These are phyloP conservation scores for Brassicogethes aeneus DNA, from an alignment of 2,888 invertebrate species.

Conservation along the genomic window DNA sequence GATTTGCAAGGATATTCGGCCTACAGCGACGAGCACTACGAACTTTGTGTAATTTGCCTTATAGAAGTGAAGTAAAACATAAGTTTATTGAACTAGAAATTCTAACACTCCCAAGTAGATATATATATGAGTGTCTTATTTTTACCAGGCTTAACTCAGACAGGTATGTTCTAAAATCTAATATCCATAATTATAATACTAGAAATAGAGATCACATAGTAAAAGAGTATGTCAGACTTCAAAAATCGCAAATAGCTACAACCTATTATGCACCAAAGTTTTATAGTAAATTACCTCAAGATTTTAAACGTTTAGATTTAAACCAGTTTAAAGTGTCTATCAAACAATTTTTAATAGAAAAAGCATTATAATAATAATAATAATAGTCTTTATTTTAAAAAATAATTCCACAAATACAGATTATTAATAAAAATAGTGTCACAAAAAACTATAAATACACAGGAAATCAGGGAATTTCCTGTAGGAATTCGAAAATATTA, in stretches of 20 bases:
- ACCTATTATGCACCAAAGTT: not conserved
- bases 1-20: not conserved
- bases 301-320: not conserved
- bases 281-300: not conserved
- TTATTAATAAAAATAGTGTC: no score
- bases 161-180: not conserved
- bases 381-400: no score
- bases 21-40: not conserved
- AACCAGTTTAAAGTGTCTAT: not conserved
- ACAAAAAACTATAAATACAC: no score
- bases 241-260: not conserved
- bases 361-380: not conserved
- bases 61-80: not conserved
- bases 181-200: not conserved
- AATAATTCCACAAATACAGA: no score
- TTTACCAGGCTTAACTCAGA: not conserved
- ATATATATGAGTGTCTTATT: no score
- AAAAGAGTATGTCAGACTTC: not conserved
- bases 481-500: no score
- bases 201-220: not conserved
- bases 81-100: not conserved
- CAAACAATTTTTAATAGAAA: not conserved
- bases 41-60: not conserved
- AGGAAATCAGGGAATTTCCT: no score
- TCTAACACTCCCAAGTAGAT: not conserved